A percentile compares a stretch with the other conserved stretches of the same genome.
Conservation (phyloP, 1,140 invertebrate genomes). For the Nasonia giraulti region DNA sequence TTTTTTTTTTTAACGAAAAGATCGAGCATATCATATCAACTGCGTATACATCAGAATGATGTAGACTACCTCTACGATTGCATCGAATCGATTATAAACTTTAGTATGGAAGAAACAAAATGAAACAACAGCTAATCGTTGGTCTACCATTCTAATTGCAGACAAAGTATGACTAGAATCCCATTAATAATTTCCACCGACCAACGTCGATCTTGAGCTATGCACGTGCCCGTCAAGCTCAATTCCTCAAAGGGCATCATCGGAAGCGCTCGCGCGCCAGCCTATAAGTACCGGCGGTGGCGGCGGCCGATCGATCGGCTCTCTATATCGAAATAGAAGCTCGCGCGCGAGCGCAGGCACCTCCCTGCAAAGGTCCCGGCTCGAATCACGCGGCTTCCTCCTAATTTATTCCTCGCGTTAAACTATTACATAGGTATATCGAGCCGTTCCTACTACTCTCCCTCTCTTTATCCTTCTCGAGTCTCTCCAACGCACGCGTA, state of each 20-base stretch:
- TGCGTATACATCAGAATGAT: no score
- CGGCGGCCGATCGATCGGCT: neutral
- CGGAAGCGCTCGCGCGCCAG: no score
- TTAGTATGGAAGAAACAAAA: no score
- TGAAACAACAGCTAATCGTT: no score
- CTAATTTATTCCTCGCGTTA: conserved; percentile 25
- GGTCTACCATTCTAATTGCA: no score
- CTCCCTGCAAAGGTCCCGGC: neutral
- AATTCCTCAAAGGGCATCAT: no score
- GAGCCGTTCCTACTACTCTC: neutral
- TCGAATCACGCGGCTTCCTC: neutral
- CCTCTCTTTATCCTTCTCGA: neutral
- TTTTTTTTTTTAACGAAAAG: no score
- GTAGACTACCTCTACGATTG: no score
- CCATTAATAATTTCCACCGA: neutral
- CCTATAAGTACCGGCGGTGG: neutral
- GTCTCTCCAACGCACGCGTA: conserved; percentile 62
- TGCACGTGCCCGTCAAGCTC: neutral
- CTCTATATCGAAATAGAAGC: conserved; percentile 1
- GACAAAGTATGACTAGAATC: no score
- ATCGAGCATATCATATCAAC: no score
- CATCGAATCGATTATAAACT: no score
- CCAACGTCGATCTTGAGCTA: neutral
- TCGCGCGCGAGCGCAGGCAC: neutral
- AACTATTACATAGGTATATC: conserved; percentile 13